These are phyloP conservation scores for Zeuzera pyrina DNA, from an alignment of 2,888 invertebrate genomes.

Conservation along the genomic window DNA sequence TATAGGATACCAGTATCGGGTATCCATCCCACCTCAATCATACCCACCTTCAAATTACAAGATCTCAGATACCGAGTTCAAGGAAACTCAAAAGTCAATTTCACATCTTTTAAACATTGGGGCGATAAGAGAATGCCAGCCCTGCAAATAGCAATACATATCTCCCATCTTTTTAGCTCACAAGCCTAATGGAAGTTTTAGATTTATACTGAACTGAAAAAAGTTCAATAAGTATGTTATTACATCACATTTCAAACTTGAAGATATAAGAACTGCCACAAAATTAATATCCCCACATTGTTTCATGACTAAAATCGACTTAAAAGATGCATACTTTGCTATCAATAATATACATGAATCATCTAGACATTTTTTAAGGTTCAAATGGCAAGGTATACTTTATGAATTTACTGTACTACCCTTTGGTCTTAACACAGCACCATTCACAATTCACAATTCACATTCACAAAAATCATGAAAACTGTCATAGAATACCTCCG, in stretches of 20 bases:
- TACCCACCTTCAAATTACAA: neutral
- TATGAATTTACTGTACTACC: neutral
- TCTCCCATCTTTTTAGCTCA: neutral
- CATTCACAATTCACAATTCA: no score
- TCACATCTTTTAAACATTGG: neutral
- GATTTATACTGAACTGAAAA: slow-evolving; percentile 7
- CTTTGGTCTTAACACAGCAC: neutral
- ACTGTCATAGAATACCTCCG: neutral
- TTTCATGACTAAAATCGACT: slow-evolving; percentile 6
- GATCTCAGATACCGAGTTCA: neutral
- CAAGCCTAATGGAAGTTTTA: neutral
- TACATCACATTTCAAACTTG: slow-evolving; percentile 7
- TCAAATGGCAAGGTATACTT: no score
- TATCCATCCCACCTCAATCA: no score
- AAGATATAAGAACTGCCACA: slow-evolving; percentile 5
- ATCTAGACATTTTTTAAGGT: no score
- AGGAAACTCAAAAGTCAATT: neutral
- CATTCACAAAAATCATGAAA: neutral
- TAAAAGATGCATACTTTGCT: slow-evolving; percentile 2
- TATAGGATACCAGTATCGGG: neutral
- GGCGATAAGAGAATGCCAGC: neutral
- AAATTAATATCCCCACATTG: slow-evolving; percentile 4
- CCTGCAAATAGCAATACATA: neutral
- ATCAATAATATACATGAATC: neutral
- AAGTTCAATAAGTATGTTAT: slow-evolving; percentile 1